Base-by-base conservation (phyloP, 92 coral and sea anemone species). In the Hydrozoanthus gracilis region DNA sequence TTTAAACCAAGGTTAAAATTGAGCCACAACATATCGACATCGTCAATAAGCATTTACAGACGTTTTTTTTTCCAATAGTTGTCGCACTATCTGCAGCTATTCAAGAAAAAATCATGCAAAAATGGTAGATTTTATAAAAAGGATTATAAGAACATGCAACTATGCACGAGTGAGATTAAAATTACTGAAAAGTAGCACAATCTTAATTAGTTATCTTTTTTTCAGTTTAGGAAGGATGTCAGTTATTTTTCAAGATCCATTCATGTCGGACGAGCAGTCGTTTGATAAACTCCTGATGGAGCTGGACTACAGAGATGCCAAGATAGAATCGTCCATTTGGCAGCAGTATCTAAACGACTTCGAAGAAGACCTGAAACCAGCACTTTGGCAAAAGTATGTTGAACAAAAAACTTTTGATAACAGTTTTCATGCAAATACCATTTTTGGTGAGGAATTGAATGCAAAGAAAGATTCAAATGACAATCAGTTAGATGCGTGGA, bases 351-450 rank as follows among this genome's bases (percentile, higher is more conserved):
- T 80, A 15, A 62, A 10, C 69, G 85, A 80, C 48, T 80, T 80
- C 51, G 85, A 80, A 17, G 85, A 80, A n/a, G 74, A 80, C 46
- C 74, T 80, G 6, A 80, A 80, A 51, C 70, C 85, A 18, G 85
- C 85, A 3, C 73, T 80, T 13, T 80, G 85, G 85, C 73, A 80
- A 80, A 80, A 80, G 35, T 80, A 80, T 18, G 74, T 80, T n/a
- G 58, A 65, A 44, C 47, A 44, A 27, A 45, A 65, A 80, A 55
- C 85, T 62, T 44, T 18, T 48, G 85, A 80, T 17, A 65, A 0
- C 18, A 49, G 45, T 66, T 39, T 27, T 46, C 74, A 39, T 20
- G 15, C 13, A 10, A 2, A 48, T 45, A 80, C 45, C 60, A 62
- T 9, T 17, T 45, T 18, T 16, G 61, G 27, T 15, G 85, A 65